phyloP scores from a whole-genome alignment of 2,888 invertebrate species.

The Schrankia costaestrigalis region DNA sequence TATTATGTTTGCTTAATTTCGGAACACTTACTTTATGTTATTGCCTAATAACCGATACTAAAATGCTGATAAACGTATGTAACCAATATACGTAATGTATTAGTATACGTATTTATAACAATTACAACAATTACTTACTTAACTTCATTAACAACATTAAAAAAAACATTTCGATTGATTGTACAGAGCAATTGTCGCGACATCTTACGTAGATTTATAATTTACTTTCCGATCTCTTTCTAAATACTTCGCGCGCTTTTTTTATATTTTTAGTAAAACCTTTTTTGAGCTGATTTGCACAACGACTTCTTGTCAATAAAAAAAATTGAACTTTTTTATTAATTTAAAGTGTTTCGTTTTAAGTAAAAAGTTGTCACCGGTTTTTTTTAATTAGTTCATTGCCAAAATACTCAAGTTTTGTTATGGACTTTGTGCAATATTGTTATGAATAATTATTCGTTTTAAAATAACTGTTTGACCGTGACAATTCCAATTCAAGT shows the following conservation, averaged over 20 bases:
- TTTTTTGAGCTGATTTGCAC: slow-evolving; percentile 36
- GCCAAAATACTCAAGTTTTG: slow-evolving; percentile 24
- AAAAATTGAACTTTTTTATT: slow-evolving; percentile 17
- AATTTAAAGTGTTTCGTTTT: slow-evolving; percentile 12
- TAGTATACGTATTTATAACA: no score
- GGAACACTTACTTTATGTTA: no score
- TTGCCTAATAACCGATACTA: no score
- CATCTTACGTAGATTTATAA: slow-evolving; percentile 27
- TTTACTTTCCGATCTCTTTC: slow-evolving; percentile 32
- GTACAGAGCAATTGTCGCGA: slow-evolving; percentile 21
- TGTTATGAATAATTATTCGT: slow-evolving; percentile 24
- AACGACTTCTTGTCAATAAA: slow-evolving; percentile 25
- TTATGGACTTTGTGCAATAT: slow-evolving; percentile 17
- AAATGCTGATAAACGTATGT: no score
- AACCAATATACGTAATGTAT: no score
- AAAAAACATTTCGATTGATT: slow-evolving; percentile 12
- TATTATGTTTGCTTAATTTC: no score
- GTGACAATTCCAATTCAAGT: slow-evolving; percentile 13
- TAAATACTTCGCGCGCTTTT: slow-evolving; percentile 18
- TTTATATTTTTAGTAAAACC: slow-evolving; percentile 27
- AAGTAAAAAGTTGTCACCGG: slow-evolving; percentile 22
- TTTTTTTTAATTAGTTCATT: slow-evolving; percentile 36
- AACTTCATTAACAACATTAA: slow-evolving; percentile 4
- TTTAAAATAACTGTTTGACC: slow-evolving; percentile 10
- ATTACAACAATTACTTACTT: no score